A percentile compares a stretch with the other conserved stretches of the same genome.
Conservation (phyloP, 2,797 vertebrate species). For the Gallinago solitaria region DNA sequence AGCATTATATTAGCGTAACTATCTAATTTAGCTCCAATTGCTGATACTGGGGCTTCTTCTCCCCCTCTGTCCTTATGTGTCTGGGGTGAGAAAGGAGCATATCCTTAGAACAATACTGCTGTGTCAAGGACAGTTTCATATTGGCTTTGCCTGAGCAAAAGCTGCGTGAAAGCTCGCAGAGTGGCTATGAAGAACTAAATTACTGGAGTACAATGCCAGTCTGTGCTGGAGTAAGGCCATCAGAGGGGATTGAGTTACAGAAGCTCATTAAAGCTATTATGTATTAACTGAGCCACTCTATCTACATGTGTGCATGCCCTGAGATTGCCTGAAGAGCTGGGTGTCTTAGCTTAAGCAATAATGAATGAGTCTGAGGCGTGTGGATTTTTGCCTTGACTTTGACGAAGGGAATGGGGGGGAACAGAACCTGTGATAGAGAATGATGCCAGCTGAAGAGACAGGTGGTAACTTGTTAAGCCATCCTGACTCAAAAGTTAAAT, state of each 20-base stretch:
- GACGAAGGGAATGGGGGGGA: too few relatives aligned
- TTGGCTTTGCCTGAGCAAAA: not conserved
- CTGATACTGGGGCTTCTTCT: not conserved
- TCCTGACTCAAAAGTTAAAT: not conserved
- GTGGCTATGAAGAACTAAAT: not conserved
- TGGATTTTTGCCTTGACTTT: slow-evolving; percentile 12
- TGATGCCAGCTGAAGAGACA: not conserved
- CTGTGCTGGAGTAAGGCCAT: not conserved
- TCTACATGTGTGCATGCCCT: not conserved
- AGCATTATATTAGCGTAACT: not conserved
- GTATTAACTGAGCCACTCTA: not conserved
- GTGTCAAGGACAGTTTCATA: not conserved
- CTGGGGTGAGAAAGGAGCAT: not conserved
- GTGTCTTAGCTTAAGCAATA: not conserved
- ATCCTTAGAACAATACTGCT: not conserved
- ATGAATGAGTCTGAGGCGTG: not conserved
- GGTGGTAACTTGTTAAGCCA: not conserved
- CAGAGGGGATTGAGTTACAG: not conserved
- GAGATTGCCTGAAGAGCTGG: not conserved
- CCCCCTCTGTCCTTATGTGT: not conserved
- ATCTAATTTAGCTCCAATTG: slow-evolving; percentile 1
- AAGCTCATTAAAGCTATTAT: slow-evolving; percentile 1
- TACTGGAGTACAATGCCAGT: not conserved
- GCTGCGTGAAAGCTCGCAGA: not conserved
- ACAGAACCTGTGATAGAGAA: not conserved